Evolutionary conservation across 2,888 invertebrate genomes (phyloP).

Genomic region (Thereva unica): DNA sequence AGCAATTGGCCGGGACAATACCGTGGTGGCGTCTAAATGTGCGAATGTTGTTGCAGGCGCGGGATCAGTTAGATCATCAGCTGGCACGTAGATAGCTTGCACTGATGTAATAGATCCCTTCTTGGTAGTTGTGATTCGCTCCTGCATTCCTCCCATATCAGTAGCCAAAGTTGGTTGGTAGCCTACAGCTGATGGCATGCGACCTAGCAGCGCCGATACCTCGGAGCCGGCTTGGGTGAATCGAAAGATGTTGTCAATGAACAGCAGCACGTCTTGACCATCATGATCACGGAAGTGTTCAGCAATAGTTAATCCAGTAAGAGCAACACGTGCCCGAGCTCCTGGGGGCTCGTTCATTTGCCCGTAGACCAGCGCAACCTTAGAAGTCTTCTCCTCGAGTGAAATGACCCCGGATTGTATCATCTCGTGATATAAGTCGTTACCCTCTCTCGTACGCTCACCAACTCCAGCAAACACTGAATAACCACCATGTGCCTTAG

Average conservation of each 20-base stretch:
- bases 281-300: conserved; percentile 95
- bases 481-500: conserved; percentile 95
- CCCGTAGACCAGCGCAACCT: conserved; percentile 91
- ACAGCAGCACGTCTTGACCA: conserved; percentile 92
- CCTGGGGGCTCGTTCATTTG: conserved; percentile 99
- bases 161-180: conserved; percentile 95
- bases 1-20: conserved; percentile 89
- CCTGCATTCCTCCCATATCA: conserved; percentile 98
- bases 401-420: conserved; percentile 93
- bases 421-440: conserved; percentile 96
- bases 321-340: conserved; percentile 90
- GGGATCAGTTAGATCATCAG: conserved; percentile 95
- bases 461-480: conserved; percentile 96
- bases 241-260: conserved; percentile 96
- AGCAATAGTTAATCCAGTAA: conserved; percentile 91
- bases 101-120: conserved; percentile 96
- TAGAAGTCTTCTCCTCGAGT: conserved; percentile 84
- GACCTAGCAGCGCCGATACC: conserved; percentile 88
- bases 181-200: conserved; percentile 95
- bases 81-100: conserved; percentile 94
- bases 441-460: conserved; percentile 93
- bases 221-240: conserved; percentile 92
- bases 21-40: conserved; percentile 95
- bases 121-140: conserved; percentile 89
- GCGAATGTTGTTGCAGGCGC: conserved; percentile 95